Evolutionary conservation across 2,113 vertebrate genomes (phyloP).

Genomic region (Grammomys dolichurus): DNA sequence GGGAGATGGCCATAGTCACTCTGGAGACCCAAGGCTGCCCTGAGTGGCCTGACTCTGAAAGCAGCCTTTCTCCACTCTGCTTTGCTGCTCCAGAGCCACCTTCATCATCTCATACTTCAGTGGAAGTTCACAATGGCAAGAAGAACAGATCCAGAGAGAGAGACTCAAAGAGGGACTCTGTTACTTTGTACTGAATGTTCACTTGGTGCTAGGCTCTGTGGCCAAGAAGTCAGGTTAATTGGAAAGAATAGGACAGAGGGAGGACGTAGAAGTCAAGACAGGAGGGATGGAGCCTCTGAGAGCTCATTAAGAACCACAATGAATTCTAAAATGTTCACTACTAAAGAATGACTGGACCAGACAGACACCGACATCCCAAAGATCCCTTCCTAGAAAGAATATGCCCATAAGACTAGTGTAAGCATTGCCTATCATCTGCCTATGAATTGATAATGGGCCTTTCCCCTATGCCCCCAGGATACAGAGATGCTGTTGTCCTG

Average conservation of each 20-base stretch:
- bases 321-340: not conserved
- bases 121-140: not conserved
- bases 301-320: too few species aligned
- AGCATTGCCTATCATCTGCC: not conserved
- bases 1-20: not conserved
- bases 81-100: not conserved
- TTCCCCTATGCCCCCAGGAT: slow-evolving; percentile 79
- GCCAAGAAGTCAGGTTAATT: not conserved
- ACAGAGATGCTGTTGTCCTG: slow-evolving; percentile 88
- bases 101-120: not conserved
- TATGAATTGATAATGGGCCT: not conserved
- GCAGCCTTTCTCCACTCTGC: not conserved
- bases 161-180: not conserved
- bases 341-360: not conserved
- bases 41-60: too few species aligned
- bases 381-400: not conserved
- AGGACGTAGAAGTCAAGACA: not conserved
- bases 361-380: not conserved
- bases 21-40: not conserved
- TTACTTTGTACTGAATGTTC: not conserved
- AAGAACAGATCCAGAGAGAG: too few species aligned
- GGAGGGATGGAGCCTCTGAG: not conserved
- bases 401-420: not conserved
- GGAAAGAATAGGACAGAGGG: not conserved
- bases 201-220: not conserved